phyloP scores from a whole-genome alignment of 1,140 invertebrate genomes.

The Bombyx mandarina region DNA sequence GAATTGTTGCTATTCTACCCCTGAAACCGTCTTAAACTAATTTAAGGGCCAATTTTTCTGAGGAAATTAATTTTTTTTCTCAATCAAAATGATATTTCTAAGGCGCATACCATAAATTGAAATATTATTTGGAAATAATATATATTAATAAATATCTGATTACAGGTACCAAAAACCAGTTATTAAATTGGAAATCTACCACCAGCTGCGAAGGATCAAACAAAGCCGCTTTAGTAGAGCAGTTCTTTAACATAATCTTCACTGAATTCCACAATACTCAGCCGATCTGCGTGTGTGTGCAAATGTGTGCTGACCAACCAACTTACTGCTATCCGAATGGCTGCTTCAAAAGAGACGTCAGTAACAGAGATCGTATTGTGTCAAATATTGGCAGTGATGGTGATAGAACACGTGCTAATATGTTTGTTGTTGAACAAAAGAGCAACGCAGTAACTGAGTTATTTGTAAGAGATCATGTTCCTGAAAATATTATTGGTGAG shows the following conservation, averaged over 20 bases:
- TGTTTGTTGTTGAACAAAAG: slow-evolving; percentile 28
- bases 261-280: slow-evolving; percentile 39
- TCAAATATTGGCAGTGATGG: slow-evolving; percentile 18
- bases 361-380: slow-evolving; percentile 3
- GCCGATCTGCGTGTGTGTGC: slow-evolving; percentile 46
- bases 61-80: no score
- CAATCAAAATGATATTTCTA: no score
- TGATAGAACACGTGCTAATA: background rate
- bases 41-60: no score
- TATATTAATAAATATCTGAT: no score
- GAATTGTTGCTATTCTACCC: no score
- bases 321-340: slow-evolving; percentile 57
- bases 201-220: slow-evolving; percentile 13
- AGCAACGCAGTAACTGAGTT: slow-evolving; percentile 12
- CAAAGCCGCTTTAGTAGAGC: slow-evolving; percentile 33
- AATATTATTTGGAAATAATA: no score
- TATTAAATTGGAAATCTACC: background rate
- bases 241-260: slow-evolving; percentile 54
- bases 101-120: no score
- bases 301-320: slow-evolving; percentile 43
- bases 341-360: slow-evolving; percentile 33
- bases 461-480: slow-evolving; percentile 2
- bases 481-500: background rate
- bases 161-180: no score
- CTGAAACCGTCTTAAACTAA: no score